Evolutionary conservation across 2,113 vertebrate species (phyloP), one percentile per base, ranked within the genome.

Genomic region (Plestiodon gilberti): DNA sequence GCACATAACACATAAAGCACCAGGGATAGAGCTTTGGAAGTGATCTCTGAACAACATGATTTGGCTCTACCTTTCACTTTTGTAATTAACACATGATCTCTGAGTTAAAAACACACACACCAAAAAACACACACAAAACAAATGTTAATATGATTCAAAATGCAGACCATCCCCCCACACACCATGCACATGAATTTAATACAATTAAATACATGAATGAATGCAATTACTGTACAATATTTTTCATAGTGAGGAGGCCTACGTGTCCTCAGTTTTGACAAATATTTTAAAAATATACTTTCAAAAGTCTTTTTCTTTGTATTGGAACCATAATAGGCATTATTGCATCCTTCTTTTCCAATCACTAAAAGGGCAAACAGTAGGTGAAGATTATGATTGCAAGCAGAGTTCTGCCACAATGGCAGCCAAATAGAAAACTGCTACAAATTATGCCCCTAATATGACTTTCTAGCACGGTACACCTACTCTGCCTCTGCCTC

Each of bases 401-500:
- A 90, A 87, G 91, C 87, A 95, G 87, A 89, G 92, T 74, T 83
- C 65, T 91, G 75, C 0, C 75, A 87, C 84, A 93, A 22, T 0
- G 23, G 88, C 82, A 91, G 87, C 78, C 93, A 92, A 85, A 75
- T 85, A 91, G 59, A 38, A 79, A 86, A 88, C 20, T 85, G 84
- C 84, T 70, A 87, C 78, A 82, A 81, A 35, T 79, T 90, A 90
- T 48, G 67, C 35, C 84, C 38, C 35, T 78, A 79, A 78, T 30
- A 48, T 48, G 43, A 48, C 43, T 48, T 48, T 48, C 43, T 48
- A 48, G 43, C 43, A 48, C 43, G 8, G 43, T 48, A 48, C 43
- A 48, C 43, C 43, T 48, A 48, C 43, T 48, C 28, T 67, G 9
- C 28, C 62, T 81, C 6, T 82, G n/a, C 61, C 59, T 23, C 25